Base-by-base conservation (phyloP, 64 coral and sea anemone species). In the Pocillopora verrucosa region DNA sequence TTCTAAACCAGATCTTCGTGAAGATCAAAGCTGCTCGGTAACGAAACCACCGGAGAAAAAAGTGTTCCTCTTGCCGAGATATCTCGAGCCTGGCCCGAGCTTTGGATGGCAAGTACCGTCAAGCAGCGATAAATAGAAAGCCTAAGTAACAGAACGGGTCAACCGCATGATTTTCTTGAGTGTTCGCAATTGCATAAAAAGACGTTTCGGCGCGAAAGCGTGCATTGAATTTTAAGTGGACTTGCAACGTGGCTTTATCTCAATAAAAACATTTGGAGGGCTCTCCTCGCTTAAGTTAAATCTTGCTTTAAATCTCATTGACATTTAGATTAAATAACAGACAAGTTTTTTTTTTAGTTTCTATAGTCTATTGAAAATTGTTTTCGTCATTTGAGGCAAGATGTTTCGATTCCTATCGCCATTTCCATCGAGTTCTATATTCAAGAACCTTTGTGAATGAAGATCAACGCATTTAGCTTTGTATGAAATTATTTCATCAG, bases 21-120 rank as follows among this genome's bases (percentile, higher is more conserved):
- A 77, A 20, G 75, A 77, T 77, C 75, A 77, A 9, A 20, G 41
- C 1, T 51, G 41, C 4, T 56, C 75, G 51, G 75, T 56, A 56
- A 4, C 37, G 16, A 77, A 77, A 9, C 38, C 19, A 10, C 6
- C 17, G 75, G 37, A 77, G 16, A 77, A 58, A 56, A 77, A 77
- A 10, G 5, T 77, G 0, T 77, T 77, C 17, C 41, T 22, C 19
- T 17, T 77, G 36, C 75, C 75, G 38, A 37, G 75, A 77, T 77
- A 56, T 77, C 75, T 77, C 6, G 75, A 77, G 75, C 75, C 75
- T 77, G 75, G 75, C 34, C 75, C 75, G 2, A 77, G 75, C 56
- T 77, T 77, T 77, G 34, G 38, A 77, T 36, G 19, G 37, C 56
- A 77, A 70, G 11, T 24, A n/a, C 67, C 3, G 67, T 24, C n/a